These are phyloP conservation scores for Tryphoninae sp. DNA, from an alignment of 2,888 invertebrate genomes.

Conservation along the genomic window DNA sequence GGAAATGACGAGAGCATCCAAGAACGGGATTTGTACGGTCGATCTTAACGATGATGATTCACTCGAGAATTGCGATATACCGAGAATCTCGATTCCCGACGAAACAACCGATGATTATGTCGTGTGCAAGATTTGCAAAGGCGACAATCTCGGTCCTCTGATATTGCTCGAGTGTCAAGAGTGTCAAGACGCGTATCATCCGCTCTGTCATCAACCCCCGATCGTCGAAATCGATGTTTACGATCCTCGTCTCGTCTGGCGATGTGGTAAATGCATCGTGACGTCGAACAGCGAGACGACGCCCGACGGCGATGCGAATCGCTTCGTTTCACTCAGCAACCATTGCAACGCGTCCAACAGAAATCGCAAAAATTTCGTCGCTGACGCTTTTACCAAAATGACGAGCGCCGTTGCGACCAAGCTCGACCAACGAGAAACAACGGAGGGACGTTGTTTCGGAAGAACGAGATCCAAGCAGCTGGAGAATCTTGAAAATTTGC, in stretches of 20 bases:
- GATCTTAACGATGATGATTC: constrained; percentile 36
- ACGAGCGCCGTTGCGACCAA: not conserved
- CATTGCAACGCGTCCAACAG: not conserved
- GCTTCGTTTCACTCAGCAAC: constrained; percentile 7
- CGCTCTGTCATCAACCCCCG: constrained; percentile 74
- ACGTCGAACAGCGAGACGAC: not conserved
- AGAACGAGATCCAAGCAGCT: constrained; percentile 13
- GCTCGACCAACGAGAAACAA: not conserved
- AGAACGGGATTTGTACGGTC: not conserved
- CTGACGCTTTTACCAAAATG: constrained; percentile 9
- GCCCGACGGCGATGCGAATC: not conserved
- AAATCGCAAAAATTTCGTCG: not conserved
- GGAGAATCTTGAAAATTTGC: constrained; percentile 32
- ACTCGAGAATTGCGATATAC: constrained; percentile 69
- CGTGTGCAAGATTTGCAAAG: constrained; percentile 72
- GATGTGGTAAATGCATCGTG: constrained; percentile 67
- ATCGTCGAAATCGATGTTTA: constrained; percentile 71
- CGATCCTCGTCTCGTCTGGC: constrained; percentile 74
- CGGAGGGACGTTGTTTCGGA: not conserved
- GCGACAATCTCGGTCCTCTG: constrained; percentile 72
- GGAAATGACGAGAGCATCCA: constrained; percentile 40
- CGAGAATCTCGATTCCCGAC: constrained; percentile 76
- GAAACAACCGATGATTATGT: constrained; percentile 70
- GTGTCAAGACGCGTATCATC: constrained; percentile 75
- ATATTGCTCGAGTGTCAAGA: constrained; percentile 75